Evolutionary conservation across 2,888 invertebrate genomes (phyloP).

Genomic region (Auanema freiburgensis): DNA sequence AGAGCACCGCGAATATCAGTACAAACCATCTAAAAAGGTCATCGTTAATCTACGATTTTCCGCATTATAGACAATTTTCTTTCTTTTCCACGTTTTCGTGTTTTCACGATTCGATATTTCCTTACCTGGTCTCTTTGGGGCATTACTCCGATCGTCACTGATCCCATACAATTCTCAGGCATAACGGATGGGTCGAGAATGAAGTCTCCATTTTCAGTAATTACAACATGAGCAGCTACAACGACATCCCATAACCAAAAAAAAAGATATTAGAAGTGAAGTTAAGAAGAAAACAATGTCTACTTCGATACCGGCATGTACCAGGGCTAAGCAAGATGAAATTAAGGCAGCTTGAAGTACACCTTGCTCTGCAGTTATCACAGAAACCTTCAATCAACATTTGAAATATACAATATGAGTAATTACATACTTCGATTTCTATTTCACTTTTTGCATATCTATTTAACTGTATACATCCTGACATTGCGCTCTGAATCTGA

Average conservation of each 20-base stretch:
- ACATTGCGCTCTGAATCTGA: conserved; percentile 30
- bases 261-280: not conserved
- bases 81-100: no score
- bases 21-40: conserved; percentile 20
- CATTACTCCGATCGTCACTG: no score
- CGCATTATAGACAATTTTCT: not conserved
- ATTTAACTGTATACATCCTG: conserved; percentile 30
- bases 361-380: conserved; percentile 42
- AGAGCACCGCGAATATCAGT: conserved; percentile 16
- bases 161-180: no score
- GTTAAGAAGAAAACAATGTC: not conserved
- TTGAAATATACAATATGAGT: not conserved
- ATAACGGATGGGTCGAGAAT: conserved; percentile 9
- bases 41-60: not conserved
- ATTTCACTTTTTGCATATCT: conserved; percentile 45
- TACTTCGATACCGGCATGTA: conserved; percentile 43
- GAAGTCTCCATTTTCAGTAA: not conserved
- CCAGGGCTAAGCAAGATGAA: conserved; percentile 37
- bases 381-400: conserved; percentile 26
- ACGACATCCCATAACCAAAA: conserved; percentile 10
- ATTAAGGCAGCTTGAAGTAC: conserved; percentile 31
- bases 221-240: conserved; percentile 10
- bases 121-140: no score
- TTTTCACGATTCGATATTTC: no score
- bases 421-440: conserved; percentile 25